Percentiles rank a stretch among this genome's conserved stretches.
Conservation (phyloP, 2,797 vertebrate species). For the Acanthiza pusilla region DNA sequence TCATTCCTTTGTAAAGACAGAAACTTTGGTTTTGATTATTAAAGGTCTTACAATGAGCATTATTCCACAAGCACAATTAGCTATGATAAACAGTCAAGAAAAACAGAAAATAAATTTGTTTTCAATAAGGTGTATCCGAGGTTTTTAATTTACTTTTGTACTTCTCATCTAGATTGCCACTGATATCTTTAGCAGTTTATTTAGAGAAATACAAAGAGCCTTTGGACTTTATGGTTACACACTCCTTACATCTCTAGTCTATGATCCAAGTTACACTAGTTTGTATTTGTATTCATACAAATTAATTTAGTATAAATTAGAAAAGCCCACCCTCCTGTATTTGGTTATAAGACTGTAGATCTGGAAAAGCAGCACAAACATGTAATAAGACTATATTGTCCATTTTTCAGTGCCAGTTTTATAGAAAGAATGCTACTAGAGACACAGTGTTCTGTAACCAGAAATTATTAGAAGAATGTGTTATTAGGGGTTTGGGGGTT, state of each 20-base stretch:
- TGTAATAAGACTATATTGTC: background rate
- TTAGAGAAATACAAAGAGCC: background rate
- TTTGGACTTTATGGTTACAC: background rate
- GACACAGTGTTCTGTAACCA: background rate
- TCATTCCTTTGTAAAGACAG: background rate
- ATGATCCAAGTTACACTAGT: background rate
- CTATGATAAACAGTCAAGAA: background rate
- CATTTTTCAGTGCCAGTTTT: background rate
- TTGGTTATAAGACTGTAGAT: background rate
- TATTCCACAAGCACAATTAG: background rate
- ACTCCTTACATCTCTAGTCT: background rate
- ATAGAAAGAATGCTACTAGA: background rate
- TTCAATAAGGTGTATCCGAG: rapidly evolving
- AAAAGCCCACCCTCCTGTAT: rapidly evolving
- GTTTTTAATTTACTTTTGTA: background rate
- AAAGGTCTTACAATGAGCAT: background rate
- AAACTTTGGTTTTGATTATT: background rate
- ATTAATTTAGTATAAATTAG: background rate
- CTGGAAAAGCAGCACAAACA: background rate
- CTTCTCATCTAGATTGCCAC: background rate
- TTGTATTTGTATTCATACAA: background rate
- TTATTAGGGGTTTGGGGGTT: rapidly evolving
- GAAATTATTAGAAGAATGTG: background rate
- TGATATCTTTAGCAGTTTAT: background rate
- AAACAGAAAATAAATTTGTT: background rate